A percentile compares a stretch with the other conserved stretches of the same genome.
phyloP scores from a whole-genome alignment of 2,797 vertebrate genomes.

The Muraenolepis orangiensis region DNA sequence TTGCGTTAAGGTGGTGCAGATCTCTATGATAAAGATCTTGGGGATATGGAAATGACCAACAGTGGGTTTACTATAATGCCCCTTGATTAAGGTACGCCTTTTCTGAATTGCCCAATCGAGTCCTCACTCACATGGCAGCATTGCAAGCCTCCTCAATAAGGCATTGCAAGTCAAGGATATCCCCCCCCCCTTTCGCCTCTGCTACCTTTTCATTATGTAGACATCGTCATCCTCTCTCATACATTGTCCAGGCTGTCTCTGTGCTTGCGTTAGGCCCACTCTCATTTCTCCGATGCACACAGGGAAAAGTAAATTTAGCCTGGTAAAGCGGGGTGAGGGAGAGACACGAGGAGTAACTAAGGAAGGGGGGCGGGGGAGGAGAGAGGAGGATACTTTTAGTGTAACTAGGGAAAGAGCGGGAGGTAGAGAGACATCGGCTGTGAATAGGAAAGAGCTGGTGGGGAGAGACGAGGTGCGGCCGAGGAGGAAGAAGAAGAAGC shows the following conservation, averaged over 20 bases:
- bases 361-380: not conserved
- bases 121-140: slow-evolving; percentile 22
- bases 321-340: not conserved
- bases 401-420: slow-evolving; percentile 29
- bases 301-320: not conserved
- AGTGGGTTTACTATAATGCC: not conserved
- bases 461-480: not conserved
- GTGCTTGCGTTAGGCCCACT: slow-evolving; percentile 16
- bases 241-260: slow-evolving; percentile 36
- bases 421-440: slow-evolving; percentile 16
- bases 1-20: not conserved
- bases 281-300: not conserved
- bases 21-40: not conserved
- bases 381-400: not conserved
- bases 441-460: not conserved
- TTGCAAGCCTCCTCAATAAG: slow-evolving; percentile 40
- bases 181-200: slow-evolving; percentile 31
- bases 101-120: slow-evolving; percentile 5
- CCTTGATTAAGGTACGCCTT: too few species aligned
- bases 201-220: slow-evolving; percentile 34
- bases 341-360: not conserved
- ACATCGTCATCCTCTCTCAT: slow-evolving; percentile 20
- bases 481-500: not conserved
- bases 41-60: not conserved
- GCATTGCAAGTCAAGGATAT: slow-evolving; percentile 39